These are phyloP conservation scores for Zoanthus gigantus DNA, from an alignment of 92 coral and sea anemone genomes.

Conservation along the genomic window DNA sequence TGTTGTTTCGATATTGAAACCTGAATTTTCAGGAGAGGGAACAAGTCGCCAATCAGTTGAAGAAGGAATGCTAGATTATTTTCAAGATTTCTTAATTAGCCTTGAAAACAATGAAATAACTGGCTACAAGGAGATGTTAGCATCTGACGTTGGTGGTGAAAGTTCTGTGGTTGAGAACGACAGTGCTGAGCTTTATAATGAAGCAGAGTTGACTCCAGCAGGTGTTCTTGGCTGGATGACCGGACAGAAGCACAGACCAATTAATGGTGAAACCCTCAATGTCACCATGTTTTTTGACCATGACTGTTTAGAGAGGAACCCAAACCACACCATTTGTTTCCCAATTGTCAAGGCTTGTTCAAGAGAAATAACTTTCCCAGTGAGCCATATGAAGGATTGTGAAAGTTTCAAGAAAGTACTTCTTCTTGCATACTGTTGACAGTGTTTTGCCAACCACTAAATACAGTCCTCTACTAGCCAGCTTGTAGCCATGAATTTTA, in stretches of 20 bases:
- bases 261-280: constrained; percentile 30
- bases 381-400: constrained; percentile 42
- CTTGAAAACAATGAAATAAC: constrained; percentile 53
- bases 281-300: constrained; percentile 45
- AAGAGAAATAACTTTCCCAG: constrained; percentile 55
- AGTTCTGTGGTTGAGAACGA: constrained; percentile 29
- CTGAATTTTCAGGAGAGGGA: constrained; percentile 46
- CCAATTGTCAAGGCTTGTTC: constrained; percentile 54
- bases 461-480: constrained; percentile 18
- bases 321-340: constrained; percentile 49
- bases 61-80: constrained; percentile 49
- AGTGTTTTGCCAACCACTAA: constrained; percentile 51
- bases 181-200: constrained; percentile 39
- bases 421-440: constrained; percentile 51
- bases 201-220: constrained; percentile 50
- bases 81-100: constrained; percentile 54
- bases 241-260: constrained; percentile 45
- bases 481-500: constrained; percentile 31
- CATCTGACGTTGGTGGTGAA: constrained; percentile 29
- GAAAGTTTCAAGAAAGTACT: constrained; percentile 43
- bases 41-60: constrained; percentile 35
- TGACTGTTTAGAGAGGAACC: constrained; percentile 36
- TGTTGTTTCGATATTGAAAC: constrained; percentile 43
- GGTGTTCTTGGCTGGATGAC: constrained; percentile 60
- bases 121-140: constrained; percentile 20